Percentiles rank a stretch among this genome's conserved stretches.
phyloP scores from a whole-genome alignment of 2,797 vertebrate genomes.

The Enoplosus armatus region DNA sequence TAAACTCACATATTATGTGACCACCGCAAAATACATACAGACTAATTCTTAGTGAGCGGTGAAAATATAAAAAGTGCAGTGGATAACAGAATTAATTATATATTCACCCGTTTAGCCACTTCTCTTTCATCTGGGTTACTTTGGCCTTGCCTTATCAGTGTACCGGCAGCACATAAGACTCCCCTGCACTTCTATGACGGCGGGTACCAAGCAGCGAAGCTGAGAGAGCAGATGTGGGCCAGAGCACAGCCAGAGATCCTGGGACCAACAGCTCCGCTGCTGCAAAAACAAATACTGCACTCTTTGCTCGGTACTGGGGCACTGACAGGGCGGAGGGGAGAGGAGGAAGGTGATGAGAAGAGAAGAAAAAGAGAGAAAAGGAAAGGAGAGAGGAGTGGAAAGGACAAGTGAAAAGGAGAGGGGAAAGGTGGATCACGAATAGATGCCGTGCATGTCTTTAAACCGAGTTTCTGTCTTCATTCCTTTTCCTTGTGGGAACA shows the following conservation, averaged over 20 bases:
- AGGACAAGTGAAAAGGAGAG: background rate
- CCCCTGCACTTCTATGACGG: slow-evolving; percentile 64
- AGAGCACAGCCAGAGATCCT: slow-evolving; percentile 69
- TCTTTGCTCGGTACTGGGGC: slow-evolving; percentile 48
- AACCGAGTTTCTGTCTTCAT: slow-evolving; percentile 25
- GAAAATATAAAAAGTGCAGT: slow-evolving; percentile 1
- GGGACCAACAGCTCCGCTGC: slow-evolving; percentile 65
- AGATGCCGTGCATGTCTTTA: slow-evolving; percentile 26
- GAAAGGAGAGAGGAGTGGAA: background rate
- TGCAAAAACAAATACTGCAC: slow-evolving; percentile 72
- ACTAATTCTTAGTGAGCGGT: slow-evolving; percentile 1
- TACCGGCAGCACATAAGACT: slow-evolving; percentile 59
- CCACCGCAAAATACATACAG: slow-evolving; percentile 9
- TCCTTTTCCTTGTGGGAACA: slow-evolving; percentile 41
- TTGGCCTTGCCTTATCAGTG: slow-evolving; percentile 75
- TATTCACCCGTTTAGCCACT: slow-evolving; percentile 28
- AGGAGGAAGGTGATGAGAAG: slow-evolving; percentile 29
- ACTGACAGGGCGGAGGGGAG: slow-evolving; percentile 37
- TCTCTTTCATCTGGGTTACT: slow-evolving; percentile 67
- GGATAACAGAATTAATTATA: slow-evolving; percentile 32
- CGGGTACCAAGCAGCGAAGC: slow-evolving; percentile 72
- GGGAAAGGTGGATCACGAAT: slow-evolving; percentile 7
- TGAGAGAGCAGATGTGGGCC: slow-evolving; percentile 74
- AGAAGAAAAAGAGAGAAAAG: slow-evolving; percentile 4
- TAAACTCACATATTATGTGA: slow-evolving; percentile 9